Evolutionary conservation across 2,888 invertebrate species (phyloP).

Genomic region (Caenorhabditis angaria): DNA sequence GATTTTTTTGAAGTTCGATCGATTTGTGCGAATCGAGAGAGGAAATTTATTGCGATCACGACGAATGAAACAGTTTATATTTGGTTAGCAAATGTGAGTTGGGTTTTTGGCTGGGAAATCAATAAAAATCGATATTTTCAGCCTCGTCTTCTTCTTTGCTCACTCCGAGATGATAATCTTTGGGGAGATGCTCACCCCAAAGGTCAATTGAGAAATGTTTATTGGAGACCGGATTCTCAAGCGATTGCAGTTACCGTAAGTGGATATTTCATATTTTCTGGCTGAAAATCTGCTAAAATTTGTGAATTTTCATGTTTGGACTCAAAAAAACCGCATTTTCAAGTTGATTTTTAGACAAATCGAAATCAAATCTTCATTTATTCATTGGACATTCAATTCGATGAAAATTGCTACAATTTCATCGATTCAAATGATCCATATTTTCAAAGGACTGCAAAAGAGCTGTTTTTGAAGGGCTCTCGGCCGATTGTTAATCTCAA

Average conservation of each 20-base stretch:
- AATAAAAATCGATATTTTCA: slow-evolving; percentile 34
- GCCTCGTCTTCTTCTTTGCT: slow-evolving; percentile 66
- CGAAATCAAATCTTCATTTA: slow-evolving; percentile 64
- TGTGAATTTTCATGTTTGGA: slow-evolving; percentile 7
- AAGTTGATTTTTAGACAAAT: slow-evolving; percentile 58
- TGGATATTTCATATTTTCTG: slow-evolving; percentile 20
- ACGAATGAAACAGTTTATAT: slow-evolving; percentile 58
- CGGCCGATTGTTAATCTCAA: slow-evolving; percentile 56
- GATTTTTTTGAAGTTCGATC: background rate
- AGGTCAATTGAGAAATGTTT: slow-evolving; percentile 49
- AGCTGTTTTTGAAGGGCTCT: slow-evolving; percentile 41
- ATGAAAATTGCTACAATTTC: slow-evolving; percentile 61
- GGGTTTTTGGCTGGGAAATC: background rate
- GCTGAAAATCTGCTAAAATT: no score
- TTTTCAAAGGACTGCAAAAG: slow-evolving; percentile 54
- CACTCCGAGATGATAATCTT: slow-evolving; percentile 1
- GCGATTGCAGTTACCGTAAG: slow-evolving; percentile 65
- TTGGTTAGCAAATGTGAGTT: slow-evolving; percentile 64
- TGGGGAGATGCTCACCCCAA: slow-evolving; percentile 13
- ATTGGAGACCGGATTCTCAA: slow-evolving; percentile 66
- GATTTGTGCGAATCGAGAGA: slow-evolving; percentile 67
- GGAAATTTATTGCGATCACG: slow-evolving; percentile 59
- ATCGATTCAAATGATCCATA: slow-evolving; percentile 47
- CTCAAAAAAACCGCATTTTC: background rate
- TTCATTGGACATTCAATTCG: slow-evolving; percentile 47